Percentiles rank a stretch among this genome's conserved stretches.
phyloP scores from a whole-genome alignment of 2,888 invertebrate genomes.

The Tridacna crocea region DNA sequence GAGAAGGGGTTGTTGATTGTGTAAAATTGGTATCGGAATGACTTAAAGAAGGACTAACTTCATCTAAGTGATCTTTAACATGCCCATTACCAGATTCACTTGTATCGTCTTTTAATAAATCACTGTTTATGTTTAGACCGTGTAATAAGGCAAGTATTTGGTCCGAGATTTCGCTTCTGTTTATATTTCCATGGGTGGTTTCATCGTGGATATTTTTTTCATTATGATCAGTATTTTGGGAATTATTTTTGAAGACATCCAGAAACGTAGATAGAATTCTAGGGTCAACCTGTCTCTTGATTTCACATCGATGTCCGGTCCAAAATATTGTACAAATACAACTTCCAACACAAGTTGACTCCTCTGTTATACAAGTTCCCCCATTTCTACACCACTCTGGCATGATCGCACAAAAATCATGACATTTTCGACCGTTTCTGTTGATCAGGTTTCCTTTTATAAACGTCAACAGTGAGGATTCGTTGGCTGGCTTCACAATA shows the following conservation, averaged over 20 bases:
- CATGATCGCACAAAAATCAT: slow-evolving; percentile 47
- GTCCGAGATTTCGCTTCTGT: not conserved
- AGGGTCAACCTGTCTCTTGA: not conserved
- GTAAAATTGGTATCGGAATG: not conserved
- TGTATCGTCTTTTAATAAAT: not conserved
- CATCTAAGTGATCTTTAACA: not conserved
- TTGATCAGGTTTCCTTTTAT: not conserved
- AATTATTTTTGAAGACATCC: not conserved
- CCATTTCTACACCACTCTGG: slow-evolving; percentile 51
- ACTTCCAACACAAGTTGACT: slow-evolving; percentile 53
- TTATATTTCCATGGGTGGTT: not conserved
- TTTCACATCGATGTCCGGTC: slow-evolving; percentile 43
- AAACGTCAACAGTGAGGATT: slow-evolving; percentile 10
- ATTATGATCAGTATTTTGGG: not conserved
- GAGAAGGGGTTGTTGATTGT: not conserved
- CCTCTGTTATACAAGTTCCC: slow-evolving; percentile 60
- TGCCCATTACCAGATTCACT: not conserved
- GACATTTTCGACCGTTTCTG: slow-evolving; percentile 49
- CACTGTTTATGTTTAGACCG: not conserved
- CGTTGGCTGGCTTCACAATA: not conserved
- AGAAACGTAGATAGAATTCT: not conserved
- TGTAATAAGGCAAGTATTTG: not conserved
- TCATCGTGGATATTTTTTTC: not conserved
- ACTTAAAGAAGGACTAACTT: not conserved
- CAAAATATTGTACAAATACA: slow-evolving; percentile 61